Evolutionary conservation across 2,888 invertebrate genomes (phyloP).

Genomic region (Eupithecia tripunctaria): DNA sequence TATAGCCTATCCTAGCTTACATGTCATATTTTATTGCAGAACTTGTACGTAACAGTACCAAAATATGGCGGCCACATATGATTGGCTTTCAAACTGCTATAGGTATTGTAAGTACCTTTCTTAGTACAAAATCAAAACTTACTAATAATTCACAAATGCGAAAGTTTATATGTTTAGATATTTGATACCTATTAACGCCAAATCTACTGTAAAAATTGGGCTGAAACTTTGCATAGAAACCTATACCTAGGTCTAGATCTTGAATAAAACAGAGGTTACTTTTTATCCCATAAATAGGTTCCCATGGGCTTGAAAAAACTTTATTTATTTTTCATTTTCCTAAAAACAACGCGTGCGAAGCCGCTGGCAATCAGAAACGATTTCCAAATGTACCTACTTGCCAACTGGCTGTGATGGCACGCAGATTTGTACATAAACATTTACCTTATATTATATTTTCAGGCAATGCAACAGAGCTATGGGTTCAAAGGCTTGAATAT

Average conservation of each 20-base stretch:
- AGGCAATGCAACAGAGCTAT: conserved; percentile 62
- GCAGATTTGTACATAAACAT: background rate
- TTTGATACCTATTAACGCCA: background rate
- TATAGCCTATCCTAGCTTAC: too few relatives aligned
- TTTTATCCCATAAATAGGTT: too few relatives aligned
- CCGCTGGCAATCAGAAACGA: too few relatives aligned
- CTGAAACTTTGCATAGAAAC: background rate
- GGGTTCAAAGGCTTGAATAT: conserved; percentile 61
- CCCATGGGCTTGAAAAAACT: too few relatives aligned
- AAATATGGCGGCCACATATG: conserved; percentile 53
- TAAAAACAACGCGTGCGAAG: too few relatives aligned
- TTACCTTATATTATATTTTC: conserved; percentile 28
- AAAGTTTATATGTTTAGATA: background rate
- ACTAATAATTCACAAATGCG: background rate
- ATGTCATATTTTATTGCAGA: conserved; percentile 46
- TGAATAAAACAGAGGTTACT: too few relatives aligned
- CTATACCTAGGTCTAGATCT: background rate
- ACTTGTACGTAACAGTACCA: conserved; percentile 41
- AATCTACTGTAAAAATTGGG: background rate
- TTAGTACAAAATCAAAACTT: background rate
- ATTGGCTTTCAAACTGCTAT: conserved; percentile 30
- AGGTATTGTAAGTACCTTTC: conserved; percentile 28
- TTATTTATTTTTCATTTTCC: too few relatives aligned
- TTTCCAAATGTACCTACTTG: too few relatives aligned
- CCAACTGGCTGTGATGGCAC: background rate